phyloP scores from a whole-genome alignment of 2,113 vertebrate species.

The Gambusia affinis region DNA sequence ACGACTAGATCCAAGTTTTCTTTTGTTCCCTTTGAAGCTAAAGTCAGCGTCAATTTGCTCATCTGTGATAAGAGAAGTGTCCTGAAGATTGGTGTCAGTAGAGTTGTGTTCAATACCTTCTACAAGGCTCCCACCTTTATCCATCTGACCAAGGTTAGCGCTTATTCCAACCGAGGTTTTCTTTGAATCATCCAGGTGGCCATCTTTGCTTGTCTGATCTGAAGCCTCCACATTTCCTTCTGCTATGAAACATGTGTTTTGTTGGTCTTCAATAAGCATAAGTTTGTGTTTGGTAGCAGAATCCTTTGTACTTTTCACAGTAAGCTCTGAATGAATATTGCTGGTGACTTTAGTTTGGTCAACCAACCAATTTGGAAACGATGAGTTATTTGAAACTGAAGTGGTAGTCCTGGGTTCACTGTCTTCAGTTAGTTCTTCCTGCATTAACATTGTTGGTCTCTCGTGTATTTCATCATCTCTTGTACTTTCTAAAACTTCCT shows the following conservation, averaged over 20 bases:
- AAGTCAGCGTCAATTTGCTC: fast-evolving
- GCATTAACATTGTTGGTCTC: background rate
- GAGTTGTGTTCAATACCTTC: background rate
- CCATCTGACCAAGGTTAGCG: background rate
- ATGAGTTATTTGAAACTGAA: no score
- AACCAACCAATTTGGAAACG: background rate
- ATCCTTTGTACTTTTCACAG: background rate
- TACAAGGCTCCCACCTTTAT: background rate
- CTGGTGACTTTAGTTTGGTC: constrained; percentile 1
- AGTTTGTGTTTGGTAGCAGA: background rate
- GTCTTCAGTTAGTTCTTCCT: background rate
- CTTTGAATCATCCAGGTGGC: background rate
- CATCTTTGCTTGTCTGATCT: background rate
- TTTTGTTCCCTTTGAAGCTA: constrained; percentile 4
- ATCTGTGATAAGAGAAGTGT: background rate
- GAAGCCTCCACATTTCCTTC: background rate
- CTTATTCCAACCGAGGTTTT: background rate
- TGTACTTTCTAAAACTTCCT: background rate
- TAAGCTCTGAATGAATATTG: background rate
- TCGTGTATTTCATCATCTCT: background rate
- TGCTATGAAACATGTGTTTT: background rate
- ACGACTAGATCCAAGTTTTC: constrained; percentile 46
- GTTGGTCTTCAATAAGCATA: background rate
- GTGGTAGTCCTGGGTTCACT: background rate
- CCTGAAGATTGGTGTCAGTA: constrained; percentile 7